Evolutionary conservation across 2,113 vertebrate species (phyloP), one percentile per base, ranked within the genome.

Genomic region (Oceanodroma tethys): DNA sequence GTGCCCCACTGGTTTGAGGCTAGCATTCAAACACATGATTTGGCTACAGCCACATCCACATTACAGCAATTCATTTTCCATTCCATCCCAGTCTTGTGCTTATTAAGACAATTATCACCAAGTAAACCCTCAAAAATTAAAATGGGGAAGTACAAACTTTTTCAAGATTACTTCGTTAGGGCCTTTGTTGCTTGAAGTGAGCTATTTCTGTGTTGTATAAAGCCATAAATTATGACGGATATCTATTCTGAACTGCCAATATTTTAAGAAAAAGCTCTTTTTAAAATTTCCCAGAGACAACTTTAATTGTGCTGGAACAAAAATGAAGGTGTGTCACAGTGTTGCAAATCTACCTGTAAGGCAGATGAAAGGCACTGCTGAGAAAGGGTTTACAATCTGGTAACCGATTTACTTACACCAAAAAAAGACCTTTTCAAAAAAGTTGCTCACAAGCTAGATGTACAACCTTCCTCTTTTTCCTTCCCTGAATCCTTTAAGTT

Each of bases 91-190:
- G 16, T 38, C 22, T 78, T 85, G 30, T 68, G 88, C 67, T 85
- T 92, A 90, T 75, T 95, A 93, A 95, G 68, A 93, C 43, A 95
- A 96, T 84, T 87, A 75, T 53, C 84, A 74, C 60, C 93, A 91
- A 87, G 67, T 81, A 96, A 87, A 67, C 45, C 22, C 70, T 73
- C 62, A 83, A 67, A 84, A 89, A 89, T 52, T 38, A 60, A 47
- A 84, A 76, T 19, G 29, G 19, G 60, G 21, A 83, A 73, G 22
- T 73, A 80, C 5, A 80, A 83, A 29, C 25, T 21, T 66, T 59
- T 71, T 38, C 4, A 84, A 84, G 47, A 87, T 81, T 68, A 62
- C 29, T 52, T 81, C 34, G 14, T 63, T 20, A 43, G 11, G 18
- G n/a, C 21, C 26, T 71, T 75, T 18, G 27, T 30, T 75, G 34